phyloP scores from a whole-genome alignment of 1,140 invertebrate genomes.

The Musca vetustissima region DNA sequence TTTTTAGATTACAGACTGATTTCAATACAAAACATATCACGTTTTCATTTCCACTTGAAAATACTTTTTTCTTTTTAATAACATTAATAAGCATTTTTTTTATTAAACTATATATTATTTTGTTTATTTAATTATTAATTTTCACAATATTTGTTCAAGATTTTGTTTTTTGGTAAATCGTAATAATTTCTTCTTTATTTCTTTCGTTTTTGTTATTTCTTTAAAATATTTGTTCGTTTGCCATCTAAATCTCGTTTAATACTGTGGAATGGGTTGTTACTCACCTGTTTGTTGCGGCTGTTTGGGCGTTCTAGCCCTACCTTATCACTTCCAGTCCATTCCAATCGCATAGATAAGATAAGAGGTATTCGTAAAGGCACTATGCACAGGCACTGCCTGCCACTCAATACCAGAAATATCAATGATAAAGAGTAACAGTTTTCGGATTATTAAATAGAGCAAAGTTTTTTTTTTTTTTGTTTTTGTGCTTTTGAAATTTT shows the following conservation, averaged over 20 bases:
- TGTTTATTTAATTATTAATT: background rate
- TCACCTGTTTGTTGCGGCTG: slow-evolving; percentile 8
- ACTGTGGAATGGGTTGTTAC: slow-evolving; percentile 14
- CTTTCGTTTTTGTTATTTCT: background rate
- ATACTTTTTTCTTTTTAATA: background rate
- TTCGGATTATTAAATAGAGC: slow-evolving; percentile 17
- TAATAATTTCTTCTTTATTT: slow-evolving; percentile 5
- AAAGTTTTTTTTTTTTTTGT: no score
- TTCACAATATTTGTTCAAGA: background rate
- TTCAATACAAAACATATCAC: background rate
- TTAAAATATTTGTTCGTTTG: slow-evolving; percentile 13
- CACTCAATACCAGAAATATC: background rate
- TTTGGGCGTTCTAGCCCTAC: background rate
- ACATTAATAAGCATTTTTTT: background rate
- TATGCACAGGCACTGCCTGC: background rate
- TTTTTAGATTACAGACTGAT: no score
- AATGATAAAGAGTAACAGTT: slow-evolving; percentile 10
- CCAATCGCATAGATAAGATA: slow-evolving; percentile 20
- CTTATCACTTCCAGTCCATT: background rate
- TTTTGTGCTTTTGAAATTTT: no score
- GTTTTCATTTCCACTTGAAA: background rate
- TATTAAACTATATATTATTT: background rate
- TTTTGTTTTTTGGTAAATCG: background rate
- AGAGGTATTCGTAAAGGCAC: background rate
- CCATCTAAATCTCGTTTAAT: slow-evolving; percentile 15